Evolutionary conservation across 2,888 invertebrate genomes (phyloP).

Genomic region (Drosophila recens): DNA sequence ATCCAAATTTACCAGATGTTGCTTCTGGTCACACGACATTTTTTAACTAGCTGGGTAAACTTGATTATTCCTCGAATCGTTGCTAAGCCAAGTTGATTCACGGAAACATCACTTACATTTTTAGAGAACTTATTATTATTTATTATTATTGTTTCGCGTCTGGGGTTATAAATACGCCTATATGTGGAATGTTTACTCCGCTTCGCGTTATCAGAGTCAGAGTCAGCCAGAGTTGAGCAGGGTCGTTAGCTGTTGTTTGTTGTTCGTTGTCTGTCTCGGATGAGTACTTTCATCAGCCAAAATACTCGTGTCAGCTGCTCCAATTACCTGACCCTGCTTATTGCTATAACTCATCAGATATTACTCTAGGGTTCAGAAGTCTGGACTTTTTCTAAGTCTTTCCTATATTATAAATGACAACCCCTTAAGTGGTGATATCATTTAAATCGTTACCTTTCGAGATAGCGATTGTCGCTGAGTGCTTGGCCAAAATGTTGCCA

Average conservation of each 20-base stretch:
- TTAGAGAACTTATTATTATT: conserved; percentile 15
- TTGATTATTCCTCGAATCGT: conserved; percentile 25
- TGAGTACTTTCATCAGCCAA: conserved; percentile 59
- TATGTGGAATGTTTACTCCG: conserved; percentile 55
- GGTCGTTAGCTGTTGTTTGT: conserved; percentile 54
- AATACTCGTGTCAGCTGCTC: conserved; percentile 24
- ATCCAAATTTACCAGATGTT: not conserved
- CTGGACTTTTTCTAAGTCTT: not conserved
- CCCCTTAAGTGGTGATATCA: not conserved
- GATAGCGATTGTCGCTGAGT: conserved; percentile 3
- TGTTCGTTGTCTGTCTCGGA: conserved; percentile 53
- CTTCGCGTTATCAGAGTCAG: conserved; percentile 33
- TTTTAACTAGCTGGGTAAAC: not conserved
- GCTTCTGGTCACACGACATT: not conserved
- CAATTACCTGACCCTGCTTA: conserved; percentile 6
- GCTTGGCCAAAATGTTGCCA: conserved; percentile 10
- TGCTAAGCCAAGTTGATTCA: conserved; percentile 41
- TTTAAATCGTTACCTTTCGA: not conserved
- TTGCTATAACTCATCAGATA: too few species aligned
- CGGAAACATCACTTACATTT: conserved; percentile 41
- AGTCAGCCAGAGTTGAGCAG: conserved; percentile 32
- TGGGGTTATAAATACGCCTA: conserved; percentile 65
- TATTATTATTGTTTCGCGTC: conserved; percentile 44
- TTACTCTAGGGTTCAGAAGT: not conserved
- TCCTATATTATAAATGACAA: not conserved